Conservation (phyloP, 2,113 vertebrate species). For the Oxygymnocypris stewartii region DNA sequence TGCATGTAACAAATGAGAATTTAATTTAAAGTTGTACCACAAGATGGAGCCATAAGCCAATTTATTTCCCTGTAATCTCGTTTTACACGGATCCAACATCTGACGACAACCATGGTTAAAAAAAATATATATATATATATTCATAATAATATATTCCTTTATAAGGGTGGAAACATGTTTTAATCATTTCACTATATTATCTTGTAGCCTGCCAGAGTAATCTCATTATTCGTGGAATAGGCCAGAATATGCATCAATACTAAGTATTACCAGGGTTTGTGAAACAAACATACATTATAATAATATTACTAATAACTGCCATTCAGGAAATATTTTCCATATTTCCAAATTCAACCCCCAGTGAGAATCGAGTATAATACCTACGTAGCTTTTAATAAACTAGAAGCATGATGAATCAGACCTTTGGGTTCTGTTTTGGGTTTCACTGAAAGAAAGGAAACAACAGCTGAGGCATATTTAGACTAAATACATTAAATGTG, state of each 20-base stretch:
- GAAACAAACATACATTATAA: not conserved
- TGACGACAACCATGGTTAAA: not conserved
- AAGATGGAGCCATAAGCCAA: not conserved
- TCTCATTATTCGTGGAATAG: not conserved
- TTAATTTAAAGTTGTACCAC: not conserved
- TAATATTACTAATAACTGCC: no score
- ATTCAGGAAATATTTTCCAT: not conserved
- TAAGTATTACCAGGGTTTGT: not conserved
- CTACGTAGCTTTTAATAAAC: not conserved
- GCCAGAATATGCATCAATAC: not conserved
- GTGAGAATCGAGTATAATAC: not conserved
- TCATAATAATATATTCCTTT: not conserved
- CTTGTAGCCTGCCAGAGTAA: no score
- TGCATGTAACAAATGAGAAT: not conserved
- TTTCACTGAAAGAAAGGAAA: not conserved
- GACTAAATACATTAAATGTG: not conserved
- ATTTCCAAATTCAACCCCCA: not conserved
- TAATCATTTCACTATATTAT: not conserved
- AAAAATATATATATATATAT: no score
- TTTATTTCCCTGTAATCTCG: not conserved
- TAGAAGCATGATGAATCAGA: not conserved
- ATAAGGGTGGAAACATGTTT: not conserved
- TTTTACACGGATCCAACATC: not conserved
- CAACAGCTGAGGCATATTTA: slow-evolving; percentile 22
- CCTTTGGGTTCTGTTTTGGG: slow-evolving; percentile 4